Conservation (phyloP, 1,140 invertebrate genomes). For the Saccostrea cuccullata region DNA sequence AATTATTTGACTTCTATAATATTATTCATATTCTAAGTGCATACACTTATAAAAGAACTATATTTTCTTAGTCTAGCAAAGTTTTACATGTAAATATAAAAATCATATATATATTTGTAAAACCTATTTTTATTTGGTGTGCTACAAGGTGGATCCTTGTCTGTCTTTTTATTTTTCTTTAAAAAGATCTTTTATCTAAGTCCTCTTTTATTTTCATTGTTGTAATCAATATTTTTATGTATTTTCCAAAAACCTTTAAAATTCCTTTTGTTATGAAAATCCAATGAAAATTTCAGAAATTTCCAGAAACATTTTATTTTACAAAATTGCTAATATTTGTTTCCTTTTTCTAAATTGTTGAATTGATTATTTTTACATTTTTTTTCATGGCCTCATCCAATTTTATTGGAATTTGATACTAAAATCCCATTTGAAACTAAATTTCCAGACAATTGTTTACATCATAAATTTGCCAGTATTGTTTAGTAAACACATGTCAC, state of each 20-base stretch:
- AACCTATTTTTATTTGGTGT: neutral
- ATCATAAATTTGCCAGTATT: slow-evolving; percentile 4
- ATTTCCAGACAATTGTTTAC: slow-evolving; percentile 21
- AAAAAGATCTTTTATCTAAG: neutral
- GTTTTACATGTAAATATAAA: no score
- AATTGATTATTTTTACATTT: no score
- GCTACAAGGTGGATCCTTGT: neutral
- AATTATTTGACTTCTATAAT: neutral
- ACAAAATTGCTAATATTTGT: no score
- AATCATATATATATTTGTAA: no score
- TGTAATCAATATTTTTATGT: neutral
- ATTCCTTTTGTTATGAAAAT: neutral
- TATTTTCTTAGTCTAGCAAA: neutral
- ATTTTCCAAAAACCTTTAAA: neutral
- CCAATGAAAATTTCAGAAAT: no score
- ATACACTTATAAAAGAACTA: neutral
- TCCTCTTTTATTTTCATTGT: neutral
- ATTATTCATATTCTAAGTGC: neutral
- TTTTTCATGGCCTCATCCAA: no score
- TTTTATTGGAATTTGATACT: no score
- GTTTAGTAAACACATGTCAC: slow-evolving; percentile 30
- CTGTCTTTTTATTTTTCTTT: neutral
- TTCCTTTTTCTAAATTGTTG: no score
- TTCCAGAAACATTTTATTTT: no score
- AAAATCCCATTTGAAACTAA: neutral